A percentile compares a stretch with the other conserved stretches of the same genome.
Conservation (phyloP, 2,888 invertebrate species). For the Lasioglossum vierecki region DNA sequence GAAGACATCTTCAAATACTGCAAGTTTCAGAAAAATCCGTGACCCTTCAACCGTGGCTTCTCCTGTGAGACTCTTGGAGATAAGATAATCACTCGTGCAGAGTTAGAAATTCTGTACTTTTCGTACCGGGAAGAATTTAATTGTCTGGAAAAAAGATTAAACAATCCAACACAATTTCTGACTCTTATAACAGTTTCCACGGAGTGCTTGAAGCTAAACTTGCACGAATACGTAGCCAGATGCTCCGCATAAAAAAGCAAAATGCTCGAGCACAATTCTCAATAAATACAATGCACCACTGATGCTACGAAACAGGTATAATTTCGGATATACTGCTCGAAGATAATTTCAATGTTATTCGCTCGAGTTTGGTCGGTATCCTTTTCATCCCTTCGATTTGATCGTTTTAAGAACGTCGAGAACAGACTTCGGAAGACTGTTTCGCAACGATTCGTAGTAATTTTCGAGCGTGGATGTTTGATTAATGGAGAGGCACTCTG, state of each 20-base stretch:
- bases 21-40: too few species aligned
- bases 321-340: conserved; percentile 6
- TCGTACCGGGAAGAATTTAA: too few species aligned
- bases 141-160: neutral
- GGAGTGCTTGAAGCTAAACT: neutral
- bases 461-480: neutral
- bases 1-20: too few species aligned
- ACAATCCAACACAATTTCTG: neutral
- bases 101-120: too few species aligned
- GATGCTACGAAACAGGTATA: neutral
- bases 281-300: neutral
- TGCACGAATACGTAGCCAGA: neutral
- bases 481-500: neutral
- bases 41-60: too few species aligned
- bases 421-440: neutral
- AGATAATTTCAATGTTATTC: neutral
- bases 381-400: neutral
- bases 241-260: neutral
- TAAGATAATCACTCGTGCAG: too few species aligned
- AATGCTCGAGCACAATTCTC: neutral
- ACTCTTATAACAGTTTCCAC: neutral
- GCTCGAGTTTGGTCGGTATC: neutral
- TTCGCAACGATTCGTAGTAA: neutral
- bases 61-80: too few species aligned
- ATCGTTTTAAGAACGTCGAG: neutral